These are phyloP conservation scores for Notothenia rossii DNA, from an alignment of 2,113 vertebrate species.

Conservation along the genomic window DNA sequence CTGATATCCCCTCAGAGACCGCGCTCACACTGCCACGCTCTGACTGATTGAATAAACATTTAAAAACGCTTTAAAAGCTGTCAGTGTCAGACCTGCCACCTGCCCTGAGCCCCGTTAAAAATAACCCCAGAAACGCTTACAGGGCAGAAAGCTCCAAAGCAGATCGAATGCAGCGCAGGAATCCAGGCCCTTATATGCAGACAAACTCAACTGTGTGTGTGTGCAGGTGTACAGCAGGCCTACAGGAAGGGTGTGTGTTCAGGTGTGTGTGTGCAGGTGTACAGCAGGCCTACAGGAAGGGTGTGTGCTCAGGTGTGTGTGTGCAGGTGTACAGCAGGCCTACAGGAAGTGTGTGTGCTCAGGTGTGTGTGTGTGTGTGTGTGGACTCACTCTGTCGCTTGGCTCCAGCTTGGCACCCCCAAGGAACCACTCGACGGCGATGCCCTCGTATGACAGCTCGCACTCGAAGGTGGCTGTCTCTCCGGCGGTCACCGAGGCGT, in stretches of 20 bases:
- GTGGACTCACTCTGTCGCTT: slow-evolving; percentile 91
- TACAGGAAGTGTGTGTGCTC: slow-evolving; percentile 32
- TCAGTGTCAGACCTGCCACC: slow-evolving; percentile 70
- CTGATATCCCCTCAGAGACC: not conserved
- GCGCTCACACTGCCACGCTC: not conserved
- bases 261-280: slow-evolving; percentile 2
- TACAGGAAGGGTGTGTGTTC: slow-evolving; percentile 39
- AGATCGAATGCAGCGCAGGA: slow-evolving; percentile 79
- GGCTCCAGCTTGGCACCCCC: slow-evolving; percentile 92
- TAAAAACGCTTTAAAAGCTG: slow-evolving; percentile 8
- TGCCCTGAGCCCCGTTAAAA: slow-evolving; percentile 79
- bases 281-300: slow-evolving; percentile 33
- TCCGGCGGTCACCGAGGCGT: slow-evolving; percentile 94
- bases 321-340: not conserved
- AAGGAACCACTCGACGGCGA: slow-evolving; percentile 95
- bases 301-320: not conserved
- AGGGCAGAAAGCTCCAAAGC: slow-evolving; percentile 79
- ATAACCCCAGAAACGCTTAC: slow-evolving; percentile 83
- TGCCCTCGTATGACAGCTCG: slow-evolving; percentile 95
- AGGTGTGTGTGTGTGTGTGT: not conserved
- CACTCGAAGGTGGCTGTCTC: slow-evolving; percentile 97
- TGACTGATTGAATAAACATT: not conserved
- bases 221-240: not conserved
- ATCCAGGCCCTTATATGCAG: slow-evolving; percentile 82
- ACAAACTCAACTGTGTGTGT: slow-evolving; percentile 8